Conservation (phyloP, 2,888 invertebrate genomes). For the Sminthurinus aureus region DNA sequence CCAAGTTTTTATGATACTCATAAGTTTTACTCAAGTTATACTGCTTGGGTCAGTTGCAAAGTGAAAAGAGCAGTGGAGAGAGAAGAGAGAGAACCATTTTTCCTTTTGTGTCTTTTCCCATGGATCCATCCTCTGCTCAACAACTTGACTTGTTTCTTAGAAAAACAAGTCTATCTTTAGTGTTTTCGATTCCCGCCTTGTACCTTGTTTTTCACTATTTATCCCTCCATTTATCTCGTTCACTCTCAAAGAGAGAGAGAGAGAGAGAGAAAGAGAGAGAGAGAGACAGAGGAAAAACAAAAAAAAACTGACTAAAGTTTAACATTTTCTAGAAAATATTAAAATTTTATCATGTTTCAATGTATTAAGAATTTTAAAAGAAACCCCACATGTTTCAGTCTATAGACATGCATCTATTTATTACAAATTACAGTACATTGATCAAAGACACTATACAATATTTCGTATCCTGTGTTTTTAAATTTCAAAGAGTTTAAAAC, state of each 20-base stretch:
- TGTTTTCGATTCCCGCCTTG: slow-evolving; percentile 20
- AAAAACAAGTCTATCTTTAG: slow-evolving; percentile 24
- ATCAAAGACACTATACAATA: too few species aligned
- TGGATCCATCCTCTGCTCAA: slow-evolving; percentile 15
- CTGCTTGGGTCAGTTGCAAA: slow-evolving; percentile 18
- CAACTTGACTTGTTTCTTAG: slow-evolving; percentile 12
- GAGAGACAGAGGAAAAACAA: too few species aligned
- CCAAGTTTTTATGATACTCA: not conserved
- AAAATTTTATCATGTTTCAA: too few species aligned
- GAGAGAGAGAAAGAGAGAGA: not conserved
- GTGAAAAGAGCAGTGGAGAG: slow-evolving; percentile 15
- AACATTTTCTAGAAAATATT: too few species aligned
- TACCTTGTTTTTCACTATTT: not conserved
- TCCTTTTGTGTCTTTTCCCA: slow-evolving; percentile 26
- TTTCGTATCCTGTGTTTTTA: too few species aligned
- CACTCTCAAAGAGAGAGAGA: not conserved
- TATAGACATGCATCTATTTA: too few species aligned
- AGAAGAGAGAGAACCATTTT: slow-evolving; percentile 1
- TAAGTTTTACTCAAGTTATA: slow-evolving; percentile 9
- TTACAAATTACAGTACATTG: too few species aligned
- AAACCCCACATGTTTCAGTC: too few species aligned
- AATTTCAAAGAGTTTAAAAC: too few species aligned
- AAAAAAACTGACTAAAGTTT: too few species aligned
- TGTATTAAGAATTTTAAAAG: too few species aligned
- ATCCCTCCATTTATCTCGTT: not conserved